Base-by-base conservation (phyloP, 2,797 vertebrate genomes). In the Naso thynnoides region DNA sequence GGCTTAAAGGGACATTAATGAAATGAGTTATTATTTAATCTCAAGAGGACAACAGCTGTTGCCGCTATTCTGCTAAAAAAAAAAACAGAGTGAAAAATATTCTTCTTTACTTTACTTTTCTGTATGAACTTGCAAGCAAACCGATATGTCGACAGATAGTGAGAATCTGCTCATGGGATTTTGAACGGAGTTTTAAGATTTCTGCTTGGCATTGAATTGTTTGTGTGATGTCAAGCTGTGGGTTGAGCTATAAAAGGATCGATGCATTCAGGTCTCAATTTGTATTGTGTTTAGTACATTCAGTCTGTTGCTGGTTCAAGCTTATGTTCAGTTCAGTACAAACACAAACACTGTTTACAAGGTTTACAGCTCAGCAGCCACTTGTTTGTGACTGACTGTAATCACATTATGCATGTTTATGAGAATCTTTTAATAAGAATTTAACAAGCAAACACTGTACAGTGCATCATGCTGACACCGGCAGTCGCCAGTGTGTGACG, bases 21-120 rank as follows among this genome's bases (percentile, higher is more conserved):
- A 9, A 66, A 78, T 50, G 21, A 55, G 52, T 16, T 38, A 36
- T 7, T 49, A 19, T 68, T 64, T 54, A 57, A 49, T 77, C 57
- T 27, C 64, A 31, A 16, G 41, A 70, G 61, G 62, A 60, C 29
- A 24, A 5, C 49, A 61, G 66, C 56, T 70, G 73, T 62, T 59
- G 47, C 53, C 70, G 39, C 52, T 55, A 10, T 21, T 19, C 15
- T 24, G n/a, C 2, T 10, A 26, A 41, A 31, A 41, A 63, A 52
- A 59, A 70, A 57, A 53, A n/a, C n/a, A n/a, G n/a, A n/a, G 60
- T 76, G n/a, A 76, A 57, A 69, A 54, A 50, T 48, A 29, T 45
- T 58, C 57, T 52, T 11, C 23, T 36, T 45, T 8, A 3, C 60
- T 67, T 36, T 56, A 6, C 23, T 21, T 56, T 11, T 54, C 23